These are phyloP conservation scores for Tretioscincus oriximinensis DNA, from an alignment of 2,113 vertebrate species.

Conservation along the genomic window DNA sequence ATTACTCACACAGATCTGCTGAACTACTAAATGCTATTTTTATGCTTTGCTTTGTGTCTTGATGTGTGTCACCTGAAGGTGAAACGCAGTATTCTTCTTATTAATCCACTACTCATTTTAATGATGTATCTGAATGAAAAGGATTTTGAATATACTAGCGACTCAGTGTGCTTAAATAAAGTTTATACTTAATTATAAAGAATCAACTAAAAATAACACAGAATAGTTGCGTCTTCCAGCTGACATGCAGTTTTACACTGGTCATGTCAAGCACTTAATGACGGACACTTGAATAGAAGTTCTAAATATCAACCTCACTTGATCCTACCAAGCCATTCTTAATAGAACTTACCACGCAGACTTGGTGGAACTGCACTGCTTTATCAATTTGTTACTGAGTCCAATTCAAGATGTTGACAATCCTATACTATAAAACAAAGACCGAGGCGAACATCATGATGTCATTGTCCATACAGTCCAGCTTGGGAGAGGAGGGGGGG, in stretches of 20 bases:
- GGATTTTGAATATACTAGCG: slow-evolving; percentile 40
- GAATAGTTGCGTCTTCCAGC: not conserved
- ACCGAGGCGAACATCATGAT: too few species aligned
- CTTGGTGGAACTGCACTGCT: not conserved
- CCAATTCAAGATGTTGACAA: too few species aligned
- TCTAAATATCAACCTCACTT: not conserved
- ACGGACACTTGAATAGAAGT: not conserved
- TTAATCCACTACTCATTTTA: slow-evolving; percentile 48
- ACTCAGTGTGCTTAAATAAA: slow-evolving; percentile 30
- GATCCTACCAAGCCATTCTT: too few species aligned
- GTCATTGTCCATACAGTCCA: too few species aligned
- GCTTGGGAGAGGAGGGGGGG: too few species aligned
- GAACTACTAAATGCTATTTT: not conserved
- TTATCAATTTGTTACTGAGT: too few species aligned
- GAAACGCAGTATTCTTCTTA: not conserved
- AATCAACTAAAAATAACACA: not conserved
- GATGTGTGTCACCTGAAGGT: not conserved
- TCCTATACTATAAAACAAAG: too few species aligned
- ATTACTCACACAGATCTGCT: not conserved
- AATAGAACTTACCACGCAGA: not conserved
- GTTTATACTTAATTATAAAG: slow-evolving; percentile 37
- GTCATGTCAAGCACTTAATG: fast-evolving
- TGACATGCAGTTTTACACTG: fast-evolving
- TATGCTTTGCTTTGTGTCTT: not conserved
- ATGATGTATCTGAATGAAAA: slow-evolving; percentile 50